Evolutionary conservation across 2,113 vertebrate genomes (phyloP), one percentile per base, ranked within the genome.

Genomic region (Cephalopholis sonnerati): DNA sequence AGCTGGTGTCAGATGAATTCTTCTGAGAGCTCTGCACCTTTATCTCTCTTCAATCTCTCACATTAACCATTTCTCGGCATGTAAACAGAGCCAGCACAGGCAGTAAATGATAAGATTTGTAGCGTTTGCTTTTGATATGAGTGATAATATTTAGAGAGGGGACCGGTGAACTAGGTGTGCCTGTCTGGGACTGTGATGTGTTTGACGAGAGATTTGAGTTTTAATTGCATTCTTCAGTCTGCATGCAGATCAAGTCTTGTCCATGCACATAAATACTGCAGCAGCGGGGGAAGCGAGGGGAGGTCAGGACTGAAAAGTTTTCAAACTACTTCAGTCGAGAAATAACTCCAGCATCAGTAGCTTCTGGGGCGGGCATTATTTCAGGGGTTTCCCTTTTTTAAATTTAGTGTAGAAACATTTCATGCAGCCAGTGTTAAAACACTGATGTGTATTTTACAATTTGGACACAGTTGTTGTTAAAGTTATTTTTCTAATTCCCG

Each of bases 51-150:
- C 53, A 79, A 7, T 85, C 69, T 48, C 65, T 66, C 76, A 68
- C 74, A 67, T 71, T 24, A 75, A 84, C 76, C 74, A 1, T 77
- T 75, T 74, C 76, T 65, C 82, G 3, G 46, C 54, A 10, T 68
- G 88, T 83, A 90, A 91, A 94, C 91, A 93, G 64, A 89, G 71
- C 62, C 51, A 2, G 82, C 75, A 10, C 68, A 32, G 79, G 72
- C 80, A 76, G 70, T 57, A 87, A 87, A 92, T 87, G 81, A 93
- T 81, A 78, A 82, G 87, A 87, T 94, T 91, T 93, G 92, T 86
- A 64, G 84, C 84, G 92, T 95, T 95, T 95, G 89, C 94, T 92
- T 95, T 95, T 89, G 94, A 95, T 93, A 94, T 93, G 93, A 95
- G 86, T 79, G 87, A 91, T 93, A 93, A 95, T 96, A 95, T 95